Evolutionary conservation across 2,888 invertebrate species (phyloP).

Genomic region (Rotaria sp.): DNA sequence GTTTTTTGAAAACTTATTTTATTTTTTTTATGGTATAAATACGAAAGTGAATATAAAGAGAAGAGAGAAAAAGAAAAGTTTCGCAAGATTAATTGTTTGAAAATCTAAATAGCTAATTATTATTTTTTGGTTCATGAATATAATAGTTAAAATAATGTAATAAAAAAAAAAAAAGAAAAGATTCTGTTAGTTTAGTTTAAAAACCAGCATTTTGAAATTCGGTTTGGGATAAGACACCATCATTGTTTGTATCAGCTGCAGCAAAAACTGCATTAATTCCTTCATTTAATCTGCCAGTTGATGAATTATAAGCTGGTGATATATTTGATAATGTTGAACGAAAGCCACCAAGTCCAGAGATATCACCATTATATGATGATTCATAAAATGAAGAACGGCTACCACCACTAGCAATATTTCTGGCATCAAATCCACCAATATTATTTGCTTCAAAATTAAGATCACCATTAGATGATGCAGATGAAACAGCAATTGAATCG

Average conservation of each 20-base stretch:
- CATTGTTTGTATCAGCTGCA: neutral
- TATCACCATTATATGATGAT: neutral
- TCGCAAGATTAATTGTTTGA: too few relatives aligned
- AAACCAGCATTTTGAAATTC: neutral
- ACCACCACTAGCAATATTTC: neutral
- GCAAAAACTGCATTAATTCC: neutral
- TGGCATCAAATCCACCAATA: neutral
- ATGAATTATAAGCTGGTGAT: neutral
- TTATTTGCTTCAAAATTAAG: neutral
- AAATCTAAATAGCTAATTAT: too few relatives aligned
- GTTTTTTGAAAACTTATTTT: too few relatives aligned
- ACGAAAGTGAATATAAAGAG: too few relatives aligned
- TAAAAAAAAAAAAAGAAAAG: neutral
- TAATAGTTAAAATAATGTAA: neutral
- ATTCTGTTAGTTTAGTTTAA: neutral
- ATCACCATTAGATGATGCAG: neutral
- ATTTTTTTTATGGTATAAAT: too few relatives aligned
- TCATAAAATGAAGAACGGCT: neutral
- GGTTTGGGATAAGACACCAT: neutral
- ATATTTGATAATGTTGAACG: neutral
- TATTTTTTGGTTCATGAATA: too few relatives aligned
- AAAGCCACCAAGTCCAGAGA: neutral
- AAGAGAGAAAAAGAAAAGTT: too few relatives aligned
- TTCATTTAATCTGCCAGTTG: neutral
- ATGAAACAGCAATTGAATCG: neutral